Evolutionary conservation across 2,797 vertebrate genomes (phyloP).

Genomic region (Etheostoma nigrum): DNA sequence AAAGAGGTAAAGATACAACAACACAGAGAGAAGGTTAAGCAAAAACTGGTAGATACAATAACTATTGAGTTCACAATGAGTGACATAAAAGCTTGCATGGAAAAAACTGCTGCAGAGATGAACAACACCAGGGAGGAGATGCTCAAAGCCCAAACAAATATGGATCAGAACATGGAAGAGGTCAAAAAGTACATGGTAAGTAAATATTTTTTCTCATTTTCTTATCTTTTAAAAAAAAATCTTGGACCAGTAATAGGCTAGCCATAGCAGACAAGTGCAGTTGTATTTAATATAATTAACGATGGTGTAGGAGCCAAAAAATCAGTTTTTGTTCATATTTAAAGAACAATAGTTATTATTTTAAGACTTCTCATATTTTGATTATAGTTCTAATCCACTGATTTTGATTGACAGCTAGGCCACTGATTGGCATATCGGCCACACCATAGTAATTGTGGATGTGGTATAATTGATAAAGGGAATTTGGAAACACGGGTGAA

Average conservation of each 20-base stretch:
- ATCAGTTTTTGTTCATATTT: too few species aligned
- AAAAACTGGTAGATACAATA: conserved; percentile 41
- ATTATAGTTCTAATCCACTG: too few species aligned
- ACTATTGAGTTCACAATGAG: conserved; percentile 8
- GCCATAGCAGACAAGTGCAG: not conserved
- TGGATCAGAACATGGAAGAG: conserved; percentile 46
- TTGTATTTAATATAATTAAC: not conserved
- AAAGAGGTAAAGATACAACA: conserved; percentile 49
- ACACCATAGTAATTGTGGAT: too few species aligned
- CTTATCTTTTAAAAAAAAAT: not conserved
- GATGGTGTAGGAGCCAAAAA: too few species aligned
- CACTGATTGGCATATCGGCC: too few species aligned
- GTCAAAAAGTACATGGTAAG: conserved; percentile 61
- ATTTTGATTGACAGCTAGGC: too few species aligned
- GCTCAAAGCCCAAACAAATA: conserved; percentile 31
- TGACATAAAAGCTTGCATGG: conserved; percentile 50
- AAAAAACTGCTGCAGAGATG: conserved; percentile 54
- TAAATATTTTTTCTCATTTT: not conserved
- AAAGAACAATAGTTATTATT: too few species aligned
- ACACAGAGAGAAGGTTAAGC: conserved; percentile 57
- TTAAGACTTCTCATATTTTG: too few species aligned
- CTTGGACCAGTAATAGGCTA: not conserved
- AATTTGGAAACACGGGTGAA: too few species aligned
- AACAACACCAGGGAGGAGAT: conserved; percentile 51
- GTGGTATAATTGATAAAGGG: too few species aligned